Conservation (phyloP, 2,888 invertebrate species). For the Eudiplozoon nipponicum region DNA sequence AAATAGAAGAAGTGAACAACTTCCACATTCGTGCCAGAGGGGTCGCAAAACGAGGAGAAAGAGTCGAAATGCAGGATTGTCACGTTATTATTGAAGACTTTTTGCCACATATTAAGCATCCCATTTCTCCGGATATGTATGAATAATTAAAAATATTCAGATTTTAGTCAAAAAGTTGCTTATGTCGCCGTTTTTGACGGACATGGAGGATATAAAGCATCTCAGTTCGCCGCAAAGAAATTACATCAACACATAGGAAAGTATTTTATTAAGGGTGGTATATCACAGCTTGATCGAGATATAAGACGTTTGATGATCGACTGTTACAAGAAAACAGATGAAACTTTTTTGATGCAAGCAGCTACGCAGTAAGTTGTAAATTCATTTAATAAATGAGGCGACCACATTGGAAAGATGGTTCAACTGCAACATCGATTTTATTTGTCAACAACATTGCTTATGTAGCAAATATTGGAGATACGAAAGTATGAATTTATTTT, state of each 20-base stretch:
- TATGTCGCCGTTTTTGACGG: slow-evolving; percentile 31
- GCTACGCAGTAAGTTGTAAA: slow-evolving; percentile 23
- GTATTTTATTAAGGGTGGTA: slow-evolving; percentile 26
- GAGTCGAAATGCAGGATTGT: slow-evolving; percentile 31
- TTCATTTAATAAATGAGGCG: slow-evolving; percentile 23
- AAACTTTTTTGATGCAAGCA: slow-evolving; percentile 29
- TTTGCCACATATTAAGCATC: slow-evolving; percentile 17
- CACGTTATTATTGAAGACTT: slow-evolving; percentile 26
- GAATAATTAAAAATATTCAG: slow-evolving; percentile 5
- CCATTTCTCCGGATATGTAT: background rate
- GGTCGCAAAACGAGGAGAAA: slow-evolving; percentile 28
- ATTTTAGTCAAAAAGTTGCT: slow-evolving; percentile 23
- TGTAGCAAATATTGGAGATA: slow-evolving; percentile 31
- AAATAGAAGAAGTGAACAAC: too few species aligned
- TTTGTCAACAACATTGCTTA: slow-evolving; percentile 29
- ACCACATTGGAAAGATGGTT: slow-evolving; percentile 32
- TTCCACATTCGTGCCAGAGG: too few species aligned
- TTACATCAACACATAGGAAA: slow-evolving; percentile 26
- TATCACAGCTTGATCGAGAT: slow-evolving; percentile 23
- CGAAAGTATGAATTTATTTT: slow-evolving; percentile 25
- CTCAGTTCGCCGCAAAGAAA: slow-evolving; percentile 27
- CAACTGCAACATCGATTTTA: slow-evolving; percentile 29
- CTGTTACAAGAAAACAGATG: slow-evolving; percentile 29
- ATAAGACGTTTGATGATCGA: slow-evolving; percentile 27
- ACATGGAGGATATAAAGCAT: slow-evolving; percentile 29